Conservation (phyloP, 2,113 vertebrate genomes). For the Jaculus jaculus region DNA sequence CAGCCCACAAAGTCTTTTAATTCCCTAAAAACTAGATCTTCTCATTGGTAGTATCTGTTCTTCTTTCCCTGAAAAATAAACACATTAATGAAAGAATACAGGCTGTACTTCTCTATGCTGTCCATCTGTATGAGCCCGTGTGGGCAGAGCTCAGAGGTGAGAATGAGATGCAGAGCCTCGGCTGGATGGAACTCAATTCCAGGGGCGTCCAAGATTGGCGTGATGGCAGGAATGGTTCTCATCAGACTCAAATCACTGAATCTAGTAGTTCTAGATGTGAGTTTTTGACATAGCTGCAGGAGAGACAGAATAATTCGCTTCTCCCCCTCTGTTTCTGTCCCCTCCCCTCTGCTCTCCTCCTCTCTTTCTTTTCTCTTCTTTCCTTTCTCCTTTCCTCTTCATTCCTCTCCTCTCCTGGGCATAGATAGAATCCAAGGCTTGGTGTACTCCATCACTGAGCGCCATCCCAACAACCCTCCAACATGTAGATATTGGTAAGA, state of each 20-base stretch:
- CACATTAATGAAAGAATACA: neutral
- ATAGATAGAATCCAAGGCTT: no score
- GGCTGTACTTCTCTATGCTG: neutral
- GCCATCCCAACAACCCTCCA: no score
- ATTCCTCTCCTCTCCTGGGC: neutral
- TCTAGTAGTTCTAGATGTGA: neutral
- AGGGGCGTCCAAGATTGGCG: neutral
- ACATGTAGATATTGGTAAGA: neutral
- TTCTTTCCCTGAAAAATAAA: slow-evolving; percentile 54
- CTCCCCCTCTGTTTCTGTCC: no score
- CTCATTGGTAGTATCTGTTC: slow-evolving; percentile 21
- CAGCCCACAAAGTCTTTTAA: slow-evolving; percentile 35
- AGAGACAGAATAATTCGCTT: neutral
- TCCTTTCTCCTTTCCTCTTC: no score
- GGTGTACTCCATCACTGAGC: neutral
- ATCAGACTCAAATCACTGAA: neutral
- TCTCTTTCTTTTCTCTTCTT: neutral
- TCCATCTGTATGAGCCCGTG: neutral
- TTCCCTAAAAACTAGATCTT: slow-evolving; percentile 41
- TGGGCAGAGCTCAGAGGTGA: slow-evolving; percentile 23
- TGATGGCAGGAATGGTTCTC: neutral
- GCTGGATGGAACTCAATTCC: neutral
- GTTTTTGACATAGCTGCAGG: neutral
- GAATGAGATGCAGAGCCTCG: neutral
- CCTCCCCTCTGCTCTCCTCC: no score